Evolutionary conservation across 2,113 vertebrate species (phyloP).

Genomic region (Aepyceros melampus): DNA sequence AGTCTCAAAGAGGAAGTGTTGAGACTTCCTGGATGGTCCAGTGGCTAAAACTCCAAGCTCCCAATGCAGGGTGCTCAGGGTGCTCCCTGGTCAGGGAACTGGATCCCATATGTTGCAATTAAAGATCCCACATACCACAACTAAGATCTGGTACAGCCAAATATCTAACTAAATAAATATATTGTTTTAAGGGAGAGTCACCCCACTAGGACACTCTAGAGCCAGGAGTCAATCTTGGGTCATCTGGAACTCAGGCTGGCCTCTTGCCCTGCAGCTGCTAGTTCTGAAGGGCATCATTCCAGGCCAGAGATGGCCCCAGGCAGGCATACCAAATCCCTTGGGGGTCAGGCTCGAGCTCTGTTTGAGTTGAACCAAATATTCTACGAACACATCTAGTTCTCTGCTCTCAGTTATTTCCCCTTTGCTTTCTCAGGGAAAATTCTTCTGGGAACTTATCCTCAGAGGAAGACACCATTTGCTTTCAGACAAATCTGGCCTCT

Average conservation of each 20-base stretch:
- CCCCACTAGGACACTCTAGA: neutral
- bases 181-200: neutral
- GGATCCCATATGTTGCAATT: neutral
- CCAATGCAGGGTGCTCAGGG: neutral
- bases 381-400: neutral
- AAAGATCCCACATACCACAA: neutral
- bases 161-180: neutral
- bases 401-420: neutral
- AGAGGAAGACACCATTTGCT: neutral
- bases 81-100: neutral
- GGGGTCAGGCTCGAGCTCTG: neutral
- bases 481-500: neutral
- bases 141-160: neutral
- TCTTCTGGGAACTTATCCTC: neutral
- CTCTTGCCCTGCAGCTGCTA: neutral
- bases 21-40: neutral
- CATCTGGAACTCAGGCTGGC: neutral
- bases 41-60: neutral
- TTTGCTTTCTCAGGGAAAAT: neutral
- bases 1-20: neutral
- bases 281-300: neutral
- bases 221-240: neutral
- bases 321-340: fast-evolving
- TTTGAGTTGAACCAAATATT: neutral
- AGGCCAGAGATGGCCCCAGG: neutral